phyloP scores from a whole-genome alignment of 2,113 vertebrate genomes.

The Peromyscus polionotus region DNA sequence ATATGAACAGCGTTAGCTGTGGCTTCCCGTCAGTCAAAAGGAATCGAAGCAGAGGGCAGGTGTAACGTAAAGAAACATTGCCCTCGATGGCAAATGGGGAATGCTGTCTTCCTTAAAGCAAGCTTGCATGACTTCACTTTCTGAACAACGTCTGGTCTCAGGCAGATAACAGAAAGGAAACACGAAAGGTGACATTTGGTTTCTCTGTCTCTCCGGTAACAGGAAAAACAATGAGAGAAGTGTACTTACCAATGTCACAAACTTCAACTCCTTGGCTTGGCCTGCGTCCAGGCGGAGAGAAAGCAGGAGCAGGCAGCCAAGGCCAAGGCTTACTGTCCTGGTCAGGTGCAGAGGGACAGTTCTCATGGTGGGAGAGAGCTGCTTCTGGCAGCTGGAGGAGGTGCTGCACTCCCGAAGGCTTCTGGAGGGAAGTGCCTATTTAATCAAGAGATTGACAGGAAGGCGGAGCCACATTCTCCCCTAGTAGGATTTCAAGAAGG shows the following conservation, averaged over 20 bases:
- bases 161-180: background rate
- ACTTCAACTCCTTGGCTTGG: conserved; percentile 86
- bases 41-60: background rate
- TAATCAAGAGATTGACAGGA: conserved; percentile 49
- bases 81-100: background rate
- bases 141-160: background rate
- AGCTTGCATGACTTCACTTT: conserved; percentile 59
- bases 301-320: conserved; percentile 77
- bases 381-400: background rate
- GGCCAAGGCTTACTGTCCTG: background rate
- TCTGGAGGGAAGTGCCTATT: conserved; percentile 63
- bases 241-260: conserved; percentile 85
- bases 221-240: background rate
- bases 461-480: conserved; percentile 63
- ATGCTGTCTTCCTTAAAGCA: background rate
- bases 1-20: background rate
- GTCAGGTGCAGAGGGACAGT: accelerated
- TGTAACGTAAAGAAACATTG: background rate
- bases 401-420: background rate
- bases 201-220: background rate
- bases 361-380: conserved; percentile 38
- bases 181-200: conserved; percentile 13
- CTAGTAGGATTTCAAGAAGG: conserved; percentile 46
- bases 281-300: conserved; percentile 60
- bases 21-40: background rate